Evolutionary conservation across 2,113 vertebrate species (phyloP).

Genomic region (Raja brachyura): DNA sequence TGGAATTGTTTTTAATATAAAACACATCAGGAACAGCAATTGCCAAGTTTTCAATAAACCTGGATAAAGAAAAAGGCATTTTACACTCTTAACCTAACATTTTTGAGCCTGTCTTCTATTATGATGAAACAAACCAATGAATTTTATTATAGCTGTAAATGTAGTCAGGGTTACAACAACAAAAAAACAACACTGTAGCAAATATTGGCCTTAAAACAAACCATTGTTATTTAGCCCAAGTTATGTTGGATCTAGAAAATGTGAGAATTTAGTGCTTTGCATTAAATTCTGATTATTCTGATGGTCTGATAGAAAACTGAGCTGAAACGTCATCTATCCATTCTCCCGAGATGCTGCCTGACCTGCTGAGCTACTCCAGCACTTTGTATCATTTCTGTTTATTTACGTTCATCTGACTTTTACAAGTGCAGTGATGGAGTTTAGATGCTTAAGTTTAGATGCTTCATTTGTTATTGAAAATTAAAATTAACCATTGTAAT

Average conservation of each 20-base stretch:
- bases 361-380: too few relatives aligned
- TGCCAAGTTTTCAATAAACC: slow-evolving; percentile 2
- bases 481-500: not conserved
- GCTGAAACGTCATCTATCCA: too few relatives aligned
- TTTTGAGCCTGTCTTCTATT: not conserved
- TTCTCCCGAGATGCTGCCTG: too few relatives aligned
- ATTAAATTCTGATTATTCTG: not conserved
- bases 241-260: not conserved
- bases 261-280: not conserved
- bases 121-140: slow-evolving; percentile 11
- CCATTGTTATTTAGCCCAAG: not conserved
- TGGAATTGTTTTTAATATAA: slow-evolving; percentile 15
- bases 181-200: not conserved
- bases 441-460: not conserved
- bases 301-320: too few relatives aligned
- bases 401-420: slow-evolving; percentile 1
- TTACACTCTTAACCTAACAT: not conserved
- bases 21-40: slow-evolving; percentile 15
- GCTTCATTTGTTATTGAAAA: not conserved
- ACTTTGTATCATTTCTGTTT: not conserved
- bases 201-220: slow-evolving; percentile 9
- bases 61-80: slow-evolving; percentile 6
- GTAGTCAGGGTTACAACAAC: slow-evolving; percentile 11
- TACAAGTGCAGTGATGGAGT: not conserved
- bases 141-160: not conserved